Conservation (phyloP, 2,113 vertebrate species). For the Mesitornis unicolor region DNA sequence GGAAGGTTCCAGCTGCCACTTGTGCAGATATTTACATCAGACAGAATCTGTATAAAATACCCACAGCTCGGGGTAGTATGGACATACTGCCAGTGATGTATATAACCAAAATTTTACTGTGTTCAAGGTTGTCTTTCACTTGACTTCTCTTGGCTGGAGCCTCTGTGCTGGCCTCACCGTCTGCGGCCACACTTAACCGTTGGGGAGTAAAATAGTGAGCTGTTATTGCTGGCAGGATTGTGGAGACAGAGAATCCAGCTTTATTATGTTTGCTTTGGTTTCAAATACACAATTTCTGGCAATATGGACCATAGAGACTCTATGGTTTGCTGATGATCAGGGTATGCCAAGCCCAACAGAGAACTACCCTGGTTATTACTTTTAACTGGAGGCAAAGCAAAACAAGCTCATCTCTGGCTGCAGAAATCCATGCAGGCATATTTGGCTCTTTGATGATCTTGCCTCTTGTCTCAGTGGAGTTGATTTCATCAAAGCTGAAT, state of each 20-base stretch:
- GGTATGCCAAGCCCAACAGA: not conserved
- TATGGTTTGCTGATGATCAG: not conserved
- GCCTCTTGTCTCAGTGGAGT: not conserved
- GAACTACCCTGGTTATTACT: not conserved
- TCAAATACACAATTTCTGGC: not conserved
- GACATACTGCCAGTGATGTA: not conserved
- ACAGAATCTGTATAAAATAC: not conserved
- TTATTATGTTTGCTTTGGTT: not conserved
- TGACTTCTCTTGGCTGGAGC: not conserved
- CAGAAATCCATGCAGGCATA: not conserved
- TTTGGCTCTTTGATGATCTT: not conserved
- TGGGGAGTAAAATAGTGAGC: not conserved
- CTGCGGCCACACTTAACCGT: not conserved
- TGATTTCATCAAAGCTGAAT: not conserved
- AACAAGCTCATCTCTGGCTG: not conserved
- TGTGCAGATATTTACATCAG: not conserved
- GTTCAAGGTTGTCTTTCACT: not conserved
- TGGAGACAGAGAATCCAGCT: not conserved
- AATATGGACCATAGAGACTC: not conserved
- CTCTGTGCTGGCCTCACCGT: not conserved
- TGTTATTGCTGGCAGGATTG: not conserved
- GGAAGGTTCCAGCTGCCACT: not conserved
- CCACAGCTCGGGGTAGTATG: not conserved
- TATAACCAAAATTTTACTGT: not conserved
- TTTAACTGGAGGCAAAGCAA: not conserved